phyloP scores from a whole-genome alignment of 2,888 invertebrate species.

The Agonum fuliginosum region DNA sequence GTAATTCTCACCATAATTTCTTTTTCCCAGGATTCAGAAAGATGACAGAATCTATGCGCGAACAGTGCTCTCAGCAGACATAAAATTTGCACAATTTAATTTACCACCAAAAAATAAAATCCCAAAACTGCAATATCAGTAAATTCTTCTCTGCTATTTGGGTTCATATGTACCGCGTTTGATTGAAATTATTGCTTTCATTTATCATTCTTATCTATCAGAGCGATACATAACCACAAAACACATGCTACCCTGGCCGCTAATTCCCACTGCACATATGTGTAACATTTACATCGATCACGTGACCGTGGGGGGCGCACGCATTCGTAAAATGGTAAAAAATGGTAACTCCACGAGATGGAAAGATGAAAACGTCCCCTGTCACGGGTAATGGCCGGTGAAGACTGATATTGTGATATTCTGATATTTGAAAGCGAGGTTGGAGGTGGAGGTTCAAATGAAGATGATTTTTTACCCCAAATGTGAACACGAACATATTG shows the following conservation, averaged over 20 bases:
- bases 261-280: neutral
- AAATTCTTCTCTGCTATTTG: too few relatives aligned
- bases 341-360: neutral
- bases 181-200: neutral
- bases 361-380: neutral
- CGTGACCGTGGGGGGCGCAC: neutral
- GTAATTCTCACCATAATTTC: too few relatives aligned
- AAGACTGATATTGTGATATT: neutral
- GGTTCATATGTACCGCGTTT: neutral
- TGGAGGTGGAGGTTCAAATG: neutral
- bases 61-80: too few relatives aligned
- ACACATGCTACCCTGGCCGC: neutral
- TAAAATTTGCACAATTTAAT: too few relatives aligned
- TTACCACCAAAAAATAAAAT: too few relatives aligned
- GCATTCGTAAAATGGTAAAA: neutral
- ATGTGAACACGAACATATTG: too few relatives aligned
- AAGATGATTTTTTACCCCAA: neutral
- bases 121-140: too few relatives aligned
- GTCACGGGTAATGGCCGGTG: neutral
- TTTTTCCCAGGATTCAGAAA: too few relatives aligned
- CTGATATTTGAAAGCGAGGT: too few relatives aligned
- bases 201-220: neutral
- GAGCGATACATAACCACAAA: neutral
- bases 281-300: neutral
- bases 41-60: too few relatives aligned